Evolutionary conservation across 2,888 invertebrate species (phyloP), one percentile per base, ranked within the genome.

Genomic region (Girardia tigrina): DNA sequence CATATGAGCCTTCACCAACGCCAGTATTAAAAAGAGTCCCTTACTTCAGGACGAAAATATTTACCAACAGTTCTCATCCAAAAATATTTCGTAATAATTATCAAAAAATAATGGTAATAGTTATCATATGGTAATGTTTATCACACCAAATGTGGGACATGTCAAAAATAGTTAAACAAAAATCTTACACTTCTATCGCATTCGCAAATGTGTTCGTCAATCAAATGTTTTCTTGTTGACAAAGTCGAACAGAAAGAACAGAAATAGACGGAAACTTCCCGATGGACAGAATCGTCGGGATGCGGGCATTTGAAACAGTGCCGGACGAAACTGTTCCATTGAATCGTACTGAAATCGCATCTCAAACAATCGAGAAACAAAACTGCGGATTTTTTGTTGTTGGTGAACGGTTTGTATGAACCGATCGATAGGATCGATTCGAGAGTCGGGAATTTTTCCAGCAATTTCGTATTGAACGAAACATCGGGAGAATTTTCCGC

Each of bases 301-400:
- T 4, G 20, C 20, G 56, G n/a, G 56, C 56, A 56, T 56, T 56
- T 56, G n/a, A 56, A 56, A 56, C 56, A 56, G 56, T 56, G 56
- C n/a, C 56, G 56, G 20, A 56, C 56, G n/a, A 20, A 56, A 23
- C 56, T 56, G 56, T 42, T 29, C 75, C 75, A 75, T 23, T 71
- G 72, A 28, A 75, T 74, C n/a, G 75, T 76, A 26, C 72, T 42
- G 20, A 75, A 71, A 26, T 74, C 72, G 29, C 75, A 75, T 28
- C 36, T 27, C 8, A 28, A 71, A 74, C 75, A 75, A 26, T 74
- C 42, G 28, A 75, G 75, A 42, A 71, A 71, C 23, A 75, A 26
- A n/a, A 75, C 75, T 8, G 74, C 26, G 26, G 75, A 71, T 26
- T 42, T 42, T n/a, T 56, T 56, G 56, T 56, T 56, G n/a, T 56